phyloP scores from a whole-genome alignment of 2,888 invertebrate genomes.

The Troilus luridus region DNA sequence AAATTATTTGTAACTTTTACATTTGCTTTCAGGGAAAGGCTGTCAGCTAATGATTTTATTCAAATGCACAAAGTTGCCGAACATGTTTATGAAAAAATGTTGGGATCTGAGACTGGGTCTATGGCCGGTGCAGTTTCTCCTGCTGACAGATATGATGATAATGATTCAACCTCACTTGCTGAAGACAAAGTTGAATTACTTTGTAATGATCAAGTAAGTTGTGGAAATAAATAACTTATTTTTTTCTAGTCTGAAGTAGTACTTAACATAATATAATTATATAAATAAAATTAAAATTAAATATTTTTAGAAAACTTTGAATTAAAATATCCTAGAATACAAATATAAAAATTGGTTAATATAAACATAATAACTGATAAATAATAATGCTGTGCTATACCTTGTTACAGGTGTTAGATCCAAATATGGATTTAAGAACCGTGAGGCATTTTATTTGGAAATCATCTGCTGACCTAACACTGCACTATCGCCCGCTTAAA shows the following conservation, averaged over 20 bases:
- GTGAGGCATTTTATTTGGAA: conserved; percentile 99
- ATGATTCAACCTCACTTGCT: conserved; percentile 74
- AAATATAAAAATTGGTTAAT: too few relatives aligned
- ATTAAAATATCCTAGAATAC: too few relatives aligned
- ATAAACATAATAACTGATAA: neutral
- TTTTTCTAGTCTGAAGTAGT: too few relatives aligned
- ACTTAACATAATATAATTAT: too few relatives aligned
- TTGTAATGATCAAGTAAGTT: conserved; percentile 91
- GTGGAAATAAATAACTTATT: neutral
- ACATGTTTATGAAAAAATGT: conserved; percentile 96
- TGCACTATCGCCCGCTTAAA: conserved; percentile 82
- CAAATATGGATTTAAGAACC: conserved; percentile 97
- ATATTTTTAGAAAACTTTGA: too few relatives aligned
- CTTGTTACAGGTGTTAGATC: conserved; percentile 83
- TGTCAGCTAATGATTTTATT: conserved; percentile 99
- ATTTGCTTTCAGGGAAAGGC: conserved; percentile 80
- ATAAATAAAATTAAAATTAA: too few relatives aligned
- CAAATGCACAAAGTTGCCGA: conserved; percentile 99
- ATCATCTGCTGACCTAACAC: conserved; percentile 92
- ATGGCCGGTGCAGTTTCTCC: conserved; percentile 77
- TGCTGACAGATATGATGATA: conserved; percentile 70
- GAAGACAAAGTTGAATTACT: conserved; percentile 94
- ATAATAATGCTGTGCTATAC: neutral
- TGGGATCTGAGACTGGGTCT: conserved; percentile 76
- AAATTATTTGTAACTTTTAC: too few relatives aligned